These are phyloP conservation scores for Calliopum simillimum DNA, from an alignment of 2,888 invertebrate genomes.

Conservation along the genomic window DNA sequence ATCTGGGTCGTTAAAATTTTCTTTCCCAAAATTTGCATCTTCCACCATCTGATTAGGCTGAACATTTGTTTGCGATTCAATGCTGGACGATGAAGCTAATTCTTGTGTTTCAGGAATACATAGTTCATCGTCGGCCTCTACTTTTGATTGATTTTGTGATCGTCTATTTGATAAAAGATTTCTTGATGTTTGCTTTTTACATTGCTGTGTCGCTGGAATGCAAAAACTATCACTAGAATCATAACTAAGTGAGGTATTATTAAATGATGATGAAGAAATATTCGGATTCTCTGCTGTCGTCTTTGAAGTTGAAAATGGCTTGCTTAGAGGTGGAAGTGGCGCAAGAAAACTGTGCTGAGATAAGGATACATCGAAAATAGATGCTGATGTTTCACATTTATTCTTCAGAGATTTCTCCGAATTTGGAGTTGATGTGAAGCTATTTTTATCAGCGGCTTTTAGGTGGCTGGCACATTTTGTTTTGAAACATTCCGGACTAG, in stretches of 20 bases:
- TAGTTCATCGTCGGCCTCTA: conserved; percentile 49
- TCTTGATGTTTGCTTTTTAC: conserved; percentile 14
- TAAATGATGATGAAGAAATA: conserved; percentile 15
- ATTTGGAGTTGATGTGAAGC: conserved; percentile 14
- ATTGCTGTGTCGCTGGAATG: conserved; percentile 52
- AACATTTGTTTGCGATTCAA: not conserved
- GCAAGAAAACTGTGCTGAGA: conserved; percentile 35
- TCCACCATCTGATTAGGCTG: not conserved
- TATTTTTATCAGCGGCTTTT: conserved; percentile 6
- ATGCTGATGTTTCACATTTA: too few species aligned
- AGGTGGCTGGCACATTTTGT: conserved; percentile 12
- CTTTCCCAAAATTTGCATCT: conserved; percentile 30
- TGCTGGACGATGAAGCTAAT: conserved; percentile 12
- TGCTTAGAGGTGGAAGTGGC: conserved; percentile 13
- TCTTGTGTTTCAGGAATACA: conserved; percentile 59
- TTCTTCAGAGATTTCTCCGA: too few species aligned
- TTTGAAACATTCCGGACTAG: conserved; percentile 30
- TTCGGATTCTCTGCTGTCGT: conserved; percentile 2
- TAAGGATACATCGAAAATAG: not conserved
- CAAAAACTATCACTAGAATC: conserved; percentile 47
- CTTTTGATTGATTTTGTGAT: conserved; percentile 20
- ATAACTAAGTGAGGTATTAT: conserved; percentile 29
- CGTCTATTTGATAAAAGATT: conserved; percentile 26
- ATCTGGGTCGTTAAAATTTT: conserved; percentile 20
- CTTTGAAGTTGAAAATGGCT: not conserved